Evolutionary conservation across 2,797 vertebrate species (phyloP), one percentile per base, ranked within the genome.

Genomic region (Tenualosa thibaudeaui): DNA sequence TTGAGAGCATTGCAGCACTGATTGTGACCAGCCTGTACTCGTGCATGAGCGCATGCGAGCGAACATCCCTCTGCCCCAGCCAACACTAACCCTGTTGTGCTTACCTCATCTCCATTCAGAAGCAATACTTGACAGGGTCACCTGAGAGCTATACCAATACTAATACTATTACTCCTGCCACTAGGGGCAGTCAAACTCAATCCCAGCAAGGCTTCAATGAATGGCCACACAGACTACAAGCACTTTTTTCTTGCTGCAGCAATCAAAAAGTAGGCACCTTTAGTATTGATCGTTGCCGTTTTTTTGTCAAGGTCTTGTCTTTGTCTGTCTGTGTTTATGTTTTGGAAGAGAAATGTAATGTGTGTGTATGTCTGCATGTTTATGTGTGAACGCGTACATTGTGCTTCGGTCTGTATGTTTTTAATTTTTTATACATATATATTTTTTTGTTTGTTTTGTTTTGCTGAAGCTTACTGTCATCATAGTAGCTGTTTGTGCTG

Each of bases 81-180:
- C 31, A 40, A 12, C 31, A 31, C 31, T 40, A 40, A 40, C 65
- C 8, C 90, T 86, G 89, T 86, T 0, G 87, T 90, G 90, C 15
- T 75, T 53, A 71, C 24, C 40, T 43, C 22, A 46, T 54, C 51
- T 84, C 49, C 71, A 46, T 78, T 78, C 40, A 19, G 40, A 78
- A 78, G 71, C 37, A 78, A 78, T 78, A 78, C 71, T 22, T 78
- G 71, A 78, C 19, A 78, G 40, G 19, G 71, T 78, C 71, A 78
- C 71, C 37, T 7, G 6, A 78, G 71, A 46, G 71, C 40, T 62
- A 6, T 62, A 62, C 56, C 10, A 12, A 51, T 51, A 12, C 2
- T 51, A 51, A 51, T 78, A 8, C 54, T 56, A 56, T 22, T 46
- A 8, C 40, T 46, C 37, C 13, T 15, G 65, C 31, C 26, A 15